phyloP scores from a whole-genome alignment of 2,888 invertebrate genomes.

The Hypsopygia costalis region DNA sequence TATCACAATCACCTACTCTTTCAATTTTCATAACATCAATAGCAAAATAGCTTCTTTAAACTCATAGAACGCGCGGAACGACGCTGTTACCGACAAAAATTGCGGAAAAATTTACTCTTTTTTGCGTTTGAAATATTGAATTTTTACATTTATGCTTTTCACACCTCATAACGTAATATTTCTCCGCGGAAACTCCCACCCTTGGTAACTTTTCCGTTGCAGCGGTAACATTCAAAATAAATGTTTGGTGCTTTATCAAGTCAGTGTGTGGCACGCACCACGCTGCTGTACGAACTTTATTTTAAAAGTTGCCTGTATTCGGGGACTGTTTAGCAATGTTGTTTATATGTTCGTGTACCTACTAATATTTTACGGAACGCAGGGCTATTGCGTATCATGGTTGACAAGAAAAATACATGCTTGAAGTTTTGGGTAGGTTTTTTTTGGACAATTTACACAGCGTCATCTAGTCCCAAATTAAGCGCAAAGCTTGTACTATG shows the following conservation, averaged over 20 bases:
- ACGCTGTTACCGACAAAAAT: constrained; percentile 56
- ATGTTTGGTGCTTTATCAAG: constrained; percentile 74
- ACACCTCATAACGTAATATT: constrained; percentile 81
- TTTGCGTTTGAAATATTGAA: constrained; percentile 71
- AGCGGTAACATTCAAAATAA: constrained; percentile 74
- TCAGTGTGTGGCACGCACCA: constrained; percentile 39
- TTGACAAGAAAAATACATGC: too few species aligned
- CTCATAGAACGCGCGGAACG: constrained; percentile 39
- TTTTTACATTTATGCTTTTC: constrained; percentile 79
- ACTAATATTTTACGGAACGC: too few species aligned
- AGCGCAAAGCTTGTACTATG: too few species aligned
- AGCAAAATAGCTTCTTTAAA: constrained; percentile 4
- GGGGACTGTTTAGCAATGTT: background rate
- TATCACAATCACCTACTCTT: constrained; percentile 1
- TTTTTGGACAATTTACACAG: too few species aligned
- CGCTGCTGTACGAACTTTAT: constrained; percentile 25
- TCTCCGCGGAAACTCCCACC: constrained; percentile 60
- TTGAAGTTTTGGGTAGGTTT: too few species aligned
- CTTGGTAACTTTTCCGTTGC: constrained; percentile 67
- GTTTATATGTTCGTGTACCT: too few species aligned
- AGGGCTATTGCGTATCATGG: too few species aligned
- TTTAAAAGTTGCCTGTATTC: constrained; percentile 22
- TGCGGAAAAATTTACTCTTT: constrained; percentile 60
- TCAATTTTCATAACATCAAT: background rate
- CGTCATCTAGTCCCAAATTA: too few species aligned